phyloP scores from a whole-genome alignment of 1,140 invertebrate genomes.

The Aphidius ervi region DNA sequence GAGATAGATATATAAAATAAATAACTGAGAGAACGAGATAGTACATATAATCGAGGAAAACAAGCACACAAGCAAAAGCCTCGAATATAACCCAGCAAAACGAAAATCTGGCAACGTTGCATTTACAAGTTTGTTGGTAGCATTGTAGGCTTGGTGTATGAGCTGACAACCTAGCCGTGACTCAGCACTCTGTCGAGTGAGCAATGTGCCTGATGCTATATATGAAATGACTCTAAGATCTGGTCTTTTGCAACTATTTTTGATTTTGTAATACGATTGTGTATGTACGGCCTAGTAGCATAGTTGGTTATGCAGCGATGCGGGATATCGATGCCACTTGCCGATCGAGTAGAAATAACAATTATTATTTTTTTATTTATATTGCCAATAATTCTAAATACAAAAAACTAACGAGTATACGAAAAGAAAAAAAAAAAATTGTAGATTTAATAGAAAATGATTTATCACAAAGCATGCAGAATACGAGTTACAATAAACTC shows the following conservation, averaged over 20 bases:
- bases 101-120: slow-evolving; percentile 33
- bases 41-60: slow-evolving; percentile 1
- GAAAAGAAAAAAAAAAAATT: not conserved
- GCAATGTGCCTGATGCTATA: slow-evolving; percentile 9
- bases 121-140: slow-evolving; percentile 2
- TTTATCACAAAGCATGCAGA: no score
- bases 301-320: slow-evolving; percentile 26
- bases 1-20: not conserved
- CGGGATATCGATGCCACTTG: slow-evolving; percentile 25
- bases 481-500: no score
- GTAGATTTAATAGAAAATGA: not conserved
- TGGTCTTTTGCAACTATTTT: slow-evolving; percentile 20
- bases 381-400: not conserved
- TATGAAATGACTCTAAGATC: slow-evolving; percentile 15
- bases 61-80: slow-evolving; percentile 13
- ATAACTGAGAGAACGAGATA: not conserved
- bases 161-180: slow-evolving; percentile 43
- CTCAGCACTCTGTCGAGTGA: slow-evolving; percentile 32
- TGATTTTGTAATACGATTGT: slow-evolving; percentile 43
- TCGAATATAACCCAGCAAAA: not conserved
- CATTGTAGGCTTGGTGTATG: slow-evolving; percentile 13
- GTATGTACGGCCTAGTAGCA: slow-evolving; percentile 22
- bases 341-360: slow-evolving; percentile 20
- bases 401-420: not conserved
- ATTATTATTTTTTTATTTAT: slow-evolving; percentile 1